A percentile compares a stretch with the other conserved stretches of the same genome.
Conservation (phyloP, 1,140 invertebrate genomes). For the Zaprionus lachaisei region DNA sequence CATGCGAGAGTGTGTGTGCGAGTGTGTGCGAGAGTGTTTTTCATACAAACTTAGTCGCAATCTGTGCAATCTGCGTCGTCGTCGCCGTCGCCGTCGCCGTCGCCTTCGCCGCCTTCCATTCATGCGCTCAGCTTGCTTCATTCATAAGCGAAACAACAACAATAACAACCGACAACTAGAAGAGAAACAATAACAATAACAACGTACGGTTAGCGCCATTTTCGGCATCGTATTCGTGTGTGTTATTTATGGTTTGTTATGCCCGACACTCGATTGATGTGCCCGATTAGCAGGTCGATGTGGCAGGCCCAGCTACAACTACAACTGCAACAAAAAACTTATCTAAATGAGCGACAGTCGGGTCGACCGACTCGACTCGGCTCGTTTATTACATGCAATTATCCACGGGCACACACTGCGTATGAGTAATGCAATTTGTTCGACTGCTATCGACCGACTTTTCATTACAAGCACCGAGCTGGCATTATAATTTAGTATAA, state of each 20-base stretch:
- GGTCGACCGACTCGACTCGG: background rate
- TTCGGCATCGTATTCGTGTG: constrained; percentile 35
- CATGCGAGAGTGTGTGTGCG: constrained; percentile 17
- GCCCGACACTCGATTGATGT: constrained; percentile 49
- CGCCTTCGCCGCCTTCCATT: constrained; percentile 6
- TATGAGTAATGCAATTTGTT: constrained; percentile 68
- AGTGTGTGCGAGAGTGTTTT: constrained; percentile 35
- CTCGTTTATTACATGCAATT: constrained; percentile 70
- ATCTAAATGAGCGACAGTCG: constrained; percentile 65
- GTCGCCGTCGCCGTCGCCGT: background rate
- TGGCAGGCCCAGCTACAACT: constrained; percentile 29
- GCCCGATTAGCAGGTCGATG: constrained; percentile 36
- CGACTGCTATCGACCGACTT: constrained; percentile 61
- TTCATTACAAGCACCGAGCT: constrained; percentile 58
- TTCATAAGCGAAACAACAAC: constrained; percentile 29
- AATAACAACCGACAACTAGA: background rate
- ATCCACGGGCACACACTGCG: constrained; percentile 57
- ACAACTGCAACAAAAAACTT: constrained; percentile 49
- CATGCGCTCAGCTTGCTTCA: constrained; percentile 43
- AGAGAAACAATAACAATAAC: constrained; percentile 23
- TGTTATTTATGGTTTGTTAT: constrained; percentile 54
- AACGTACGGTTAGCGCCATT: constrained; percentile 42
- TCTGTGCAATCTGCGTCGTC: constrained; percentile 31
- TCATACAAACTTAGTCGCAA: constrained; percentile 43
- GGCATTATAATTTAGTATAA: constrained; percentile 72